These are phyloP conservation scores for Gastrophryne carolinensis DNA, from an alignment of 2,797 vertebrate genomes.

Conservation along the genomic window DNA sequence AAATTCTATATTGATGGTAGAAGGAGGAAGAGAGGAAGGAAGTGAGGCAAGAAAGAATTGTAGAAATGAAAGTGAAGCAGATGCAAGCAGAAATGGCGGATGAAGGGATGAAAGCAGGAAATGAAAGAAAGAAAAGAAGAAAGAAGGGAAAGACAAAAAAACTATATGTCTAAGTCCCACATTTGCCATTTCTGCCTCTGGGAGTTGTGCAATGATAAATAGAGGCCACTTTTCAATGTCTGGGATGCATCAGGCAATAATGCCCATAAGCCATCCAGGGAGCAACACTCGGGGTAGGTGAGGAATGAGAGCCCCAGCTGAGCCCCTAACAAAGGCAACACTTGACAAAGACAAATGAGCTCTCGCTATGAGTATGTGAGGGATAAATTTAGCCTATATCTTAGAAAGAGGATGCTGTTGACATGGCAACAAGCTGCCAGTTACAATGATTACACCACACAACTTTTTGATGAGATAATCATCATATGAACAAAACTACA, in stretches of 20 bases:
- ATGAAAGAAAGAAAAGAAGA: too few relatives aligned
- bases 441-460: constrained; percentile 32
- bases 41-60: not conserved
- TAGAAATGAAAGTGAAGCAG: not conserved
- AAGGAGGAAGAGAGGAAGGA: too few relatives aligned
- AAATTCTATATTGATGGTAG: too few relatives aligned
- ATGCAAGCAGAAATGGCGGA: too few relatives aligned
- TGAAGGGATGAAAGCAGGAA: too few relatives aligned
- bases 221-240: too few relatives aligned
- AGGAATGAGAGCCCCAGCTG: not conserved
- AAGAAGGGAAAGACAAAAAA: too few relatives aligned
- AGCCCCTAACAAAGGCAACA: constrained; percentile 14
- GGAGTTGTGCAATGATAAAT: too few relatives aligned
- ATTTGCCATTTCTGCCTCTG: too few relatives aligned
- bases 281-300: not conserved
- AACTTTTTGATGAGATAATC: not conserved
- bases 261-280: too few relatives aligned
- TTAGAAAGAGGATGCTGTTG: constrained; percentile 23
- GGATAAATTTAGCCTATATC: constrained; percentile 42
- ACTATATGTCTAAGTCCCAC: too few relatives aligned
- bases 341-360: constrained; percentile 40
- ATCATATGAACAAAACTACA: not conserved
- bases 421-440: constrained; percentile 46
- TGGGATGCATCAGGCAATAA: too few relatives aligned
- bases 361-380: not conserved